Evolutionary conservation across 2,113 vertebrate genomes (phyloP).

Genomic region (Suncus etruscus): DNA sequence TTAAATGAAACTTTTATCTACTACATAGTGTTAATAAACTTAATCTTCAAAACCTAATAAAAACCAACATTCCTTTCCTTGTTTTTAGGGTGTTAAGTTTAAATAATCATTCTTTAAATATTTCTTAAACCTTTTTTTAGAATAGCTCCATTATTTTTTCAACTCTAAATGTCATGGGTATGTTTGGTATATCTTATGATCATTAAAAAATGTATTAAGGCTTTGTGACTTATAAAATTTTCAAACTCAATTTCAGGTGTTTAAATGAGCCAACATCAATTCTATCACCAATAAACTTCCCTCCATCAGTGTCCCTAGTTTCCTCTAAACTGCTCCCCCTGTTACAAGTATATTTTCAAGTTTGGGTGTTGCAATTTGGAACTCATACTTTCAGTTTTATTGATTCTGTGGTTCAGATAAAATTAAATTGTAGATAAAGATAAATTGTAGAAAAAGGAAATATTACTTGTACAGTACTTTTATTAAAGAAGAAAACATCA

Average conservation of each 20-base stretch:
- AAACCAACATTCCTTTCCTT: not conserved
- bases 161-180: not conserved
- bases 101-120: not conserved
- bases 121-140: not conserved
- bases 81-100: not conserved
- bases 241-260: no score
- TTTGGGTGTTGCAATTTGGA: no score
- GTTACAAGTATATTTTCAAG: no score
- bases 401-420: not conserved
- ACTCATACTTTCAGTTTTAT: no score
- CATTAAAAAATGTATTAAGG: not conserved
- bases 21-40: not conserved
- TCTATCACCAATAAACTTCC: no score
- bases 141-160: constrained; percentile 28
- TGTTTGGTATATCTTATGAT: not conserved
- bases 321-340: no score
- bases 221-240: no score
- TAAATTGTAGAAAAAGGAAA: constrained; percentile 9
- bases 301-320: no score
- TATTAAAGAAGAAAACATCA: constrained; percentile 19
- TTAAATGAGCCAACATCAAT: no score
- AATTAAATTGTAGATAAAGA: not conserved
- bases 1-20: constrained; percentile 20
- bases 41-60: not conserved
- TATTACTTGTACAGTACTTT: constrained; percentile 3